Conservation (phyloP, 1,140 invertebrate species). For the Ceratosolen fusciceps region DNA sequence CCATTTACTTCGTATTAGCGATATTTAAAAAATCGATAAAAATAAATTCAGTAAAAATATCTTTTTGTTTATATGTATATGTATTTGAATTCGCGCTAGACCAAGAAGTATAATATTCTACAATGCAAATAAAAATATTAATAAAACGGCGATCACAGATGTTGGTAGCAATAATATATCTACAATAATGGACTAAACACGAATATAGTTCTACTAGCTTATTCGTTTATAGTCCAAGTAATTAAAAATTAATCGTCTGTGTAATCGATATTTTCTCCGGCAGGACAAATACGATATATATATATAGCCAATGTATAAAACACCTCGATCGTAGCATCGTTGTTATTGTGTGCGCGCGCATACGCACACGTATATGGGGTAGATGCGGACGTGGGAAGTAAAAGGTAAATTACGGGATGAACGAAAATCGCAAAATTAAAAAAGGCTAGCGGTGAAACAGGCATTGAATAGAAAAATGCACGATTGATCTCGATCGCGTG, state of each 20-base stretch:
- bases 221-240: neutral
- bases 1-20: no score
- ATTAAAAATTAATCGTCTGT: neutral
- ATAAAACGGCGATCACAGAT: neutral
- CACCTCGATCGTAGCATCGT: neutral
- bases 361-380: no score
- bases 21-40: no score
- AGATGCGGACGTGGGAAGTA: no score
- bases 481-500: constrained; percentile 8
- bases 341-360: no score
- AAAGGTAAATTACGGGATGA: neutral
- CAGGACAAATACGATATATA: neutral
- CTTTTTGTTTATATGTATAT: no score
- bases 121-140: no score
- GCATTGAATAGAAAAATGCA: neutral
- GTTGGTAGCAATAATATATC: neutral
- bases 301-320: neutral
- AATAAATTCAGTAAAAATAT: no score
- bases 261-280: neutral
- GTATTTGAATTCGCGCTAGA: no score
- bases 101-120: no score
- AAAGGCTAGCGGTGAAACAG: neutral
- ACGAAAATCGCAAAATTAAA: neutral
- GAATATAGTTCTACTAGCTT: no score
- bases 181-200: neutral